Conservation (phyloP, 2,113 vertebrate genomes). For the Tragelaphus strepsiceros region DNA sequence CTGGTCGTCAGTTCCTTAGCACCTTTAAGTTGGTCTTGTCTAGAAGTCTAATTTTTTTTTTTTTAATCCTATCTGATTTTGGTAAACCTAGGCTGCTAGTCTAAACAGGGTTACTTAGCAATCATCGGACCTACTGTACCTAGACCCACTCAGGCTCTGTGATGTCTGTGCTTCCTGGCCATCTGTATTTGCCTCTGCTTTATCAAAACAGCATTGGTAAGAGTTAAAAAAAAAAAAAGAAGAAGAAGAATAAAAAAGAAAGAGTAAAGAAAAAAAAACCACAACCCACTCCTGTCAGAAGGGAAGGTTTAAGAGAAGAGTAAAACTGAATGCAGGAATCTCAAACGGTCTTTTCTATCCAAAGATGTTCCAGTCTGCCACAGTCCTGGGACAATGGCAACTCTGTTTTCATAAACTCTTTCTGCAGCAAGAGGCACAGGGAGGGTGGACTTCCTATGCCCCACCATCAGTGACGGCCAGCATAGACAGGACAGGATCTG, state of each 20-base stretch:
- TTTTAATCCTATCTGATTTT: no score
- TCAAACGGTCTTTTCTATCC: neutral
- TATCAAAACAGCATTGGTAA: neutral
- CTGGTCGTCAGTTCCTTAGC: neutral
- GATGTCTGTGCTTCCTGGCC: no score
- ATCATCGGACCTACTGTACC: no score
- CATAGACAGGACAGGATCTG: neutral
- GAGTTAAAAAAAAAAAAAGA: neutral
- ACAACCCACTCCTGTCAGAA: neutral
- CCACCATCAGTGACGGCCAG: neutral
- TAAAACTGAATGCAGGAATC: neutral
- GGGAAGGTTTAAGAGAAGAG: neutral
- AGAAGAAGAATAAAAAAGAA: neutral
- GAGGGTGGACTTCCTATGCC: neutral
- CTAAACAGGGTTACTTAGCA: neutral
- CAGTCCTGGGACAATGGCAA: rapidly evolving
- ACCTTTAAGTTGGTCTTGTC: neutral
- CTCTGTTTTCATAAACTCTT: neutral
- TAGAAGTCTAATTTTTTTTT: neutral
- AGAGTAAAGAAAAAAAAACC: neutral
- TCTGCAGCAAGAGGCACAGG: neutral
- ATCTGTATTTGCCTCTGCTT: neutral
- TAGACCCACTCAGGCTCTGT: neutral
- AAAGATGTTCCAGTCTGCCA: neutral
- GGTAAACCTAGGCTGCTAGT: neutral